Percentiles rank a stretch among this genome's conserved stretches.
These are phyloP conservation scores for Cacatua alba DNA, from an alignment of 2,113 vertebrate genomes.

Conservation along the genomic window DNA sequence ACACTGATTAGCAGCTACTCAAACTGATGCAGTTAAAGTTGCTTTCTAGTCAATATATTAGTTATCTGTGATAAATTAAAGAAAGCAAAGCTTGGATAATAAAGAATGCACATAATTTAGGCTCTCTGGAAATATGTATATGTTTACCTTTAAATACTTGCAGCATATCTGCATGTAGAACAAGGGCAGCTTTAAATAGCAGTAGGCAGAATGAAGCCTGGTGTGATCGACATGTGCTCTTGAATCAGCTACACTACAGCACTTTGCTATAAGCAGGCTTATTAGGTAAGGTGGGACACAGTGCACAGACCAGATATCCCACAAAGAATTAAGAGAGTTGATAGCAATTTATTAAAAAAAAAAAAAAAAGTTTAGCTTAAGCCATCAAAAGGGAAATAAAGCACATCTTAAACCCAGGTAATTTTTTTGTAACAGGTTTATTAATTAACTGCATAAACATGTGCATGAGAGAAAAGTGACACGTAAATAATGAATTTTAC, in stretches of 20 bases:
- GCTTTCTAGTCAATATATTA: not conserved
- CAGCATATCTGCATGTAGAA: slow-evolving; percentile 22
- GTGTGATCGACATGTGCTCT: slow-evolving; percentile 14
- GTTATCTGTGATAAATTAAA: not conserved
- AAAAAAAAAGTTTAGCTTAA: not conserved
- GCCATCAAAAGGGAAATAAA: not conserved
- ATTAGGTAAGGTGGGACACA: not conserved
- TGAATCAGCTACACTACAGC: slow-evolving; percentile 11
- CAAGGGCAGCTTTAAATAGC: slow-evolving; percentile 63
- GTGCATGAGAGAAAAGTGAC: not conserved
- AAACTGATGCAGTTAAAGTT: not conserved
- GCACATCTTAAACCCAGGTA: not conserved
- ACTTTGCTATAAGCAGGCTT: not conserved
- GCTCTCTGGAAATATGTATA: not conserved
- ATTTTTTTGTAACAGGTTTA: not conserved
- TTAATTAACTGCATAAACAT: not conserved
- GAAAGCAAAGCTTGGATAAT: not conserved
- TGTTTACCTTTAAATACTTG: slow-evolving; percentile 18
- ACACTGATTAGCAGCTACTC: not conserved
- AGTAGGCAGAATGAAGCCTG: slow-evolving; percentile 23
- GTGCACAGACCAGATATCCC: not conserved
- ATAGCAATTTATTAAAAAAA: not conserved
- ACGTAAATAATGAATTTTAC: not conserved
- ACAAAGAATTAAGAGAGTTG: not conserved
- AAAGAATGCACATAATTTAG: not conserved